Base-by-base conservation (phyloP, 2,888 invertebrate genomes). In the Schrankia costaestrigalis region DNA sequence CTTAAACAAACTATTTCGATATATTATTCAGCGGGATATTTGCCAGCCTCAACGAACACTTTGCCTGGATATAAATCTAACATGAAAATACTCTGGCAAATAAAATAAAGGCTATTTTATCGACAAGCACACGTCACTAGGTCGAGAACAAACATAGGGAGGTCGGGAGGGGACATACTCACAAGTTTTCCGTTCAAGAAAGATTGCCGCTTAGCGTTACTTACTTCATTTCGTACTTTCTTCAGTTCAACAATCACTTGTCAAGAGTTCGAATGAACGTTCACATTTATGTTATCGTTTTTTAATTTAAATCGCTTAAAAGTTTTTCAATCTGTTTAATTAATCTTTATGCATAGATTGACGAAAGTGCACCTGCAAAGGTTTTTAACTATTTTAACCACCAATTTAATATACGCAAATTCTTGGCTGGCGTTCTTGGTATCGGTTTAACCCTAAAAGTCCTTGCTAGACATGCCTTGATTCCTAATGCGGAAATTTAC, bases 181-280 rank as follows among this genome's bases (percentile, higher is more conserved):
- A 21, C 12, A 56, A 56, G 41, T 53, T 56, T 43, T 50, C 36
- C 38, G 30, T 47, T 47, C 33, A 40, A 52, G 31, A 49, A 26
- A 35, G 15, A 40, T 36, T 33, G 23, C 22, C n/a, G n/a, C n/a
- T n/a, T n/a, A n/a, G n/a, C n/a, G 28, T 17, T 25, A 18, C 38
- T 31, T 41, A 42, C 38, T 43, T 41, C 36, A 45, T 53, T 45
- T 38, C 33, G 31, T 12, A 17, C 41, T 36, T 48, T 50, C 39
- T 35, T 37, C 28, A 35, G 31, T 30, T 17, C 14, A 15, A 41
- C 32, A 35, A 43, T 51, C 46, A 46, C 54, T 54, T 47, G 45
- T 53, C 41, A 35, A 47, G n/a, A 56, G 26, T 55, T 34, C 23
- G 2, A 32, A 33, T 34, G 21, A 32, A 31, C 38, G 40, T 45